Evolutionary conservation across 2,888 invertebrate species (phyloP).

Genomic region (Aproaerema taeniolella): DNA sequence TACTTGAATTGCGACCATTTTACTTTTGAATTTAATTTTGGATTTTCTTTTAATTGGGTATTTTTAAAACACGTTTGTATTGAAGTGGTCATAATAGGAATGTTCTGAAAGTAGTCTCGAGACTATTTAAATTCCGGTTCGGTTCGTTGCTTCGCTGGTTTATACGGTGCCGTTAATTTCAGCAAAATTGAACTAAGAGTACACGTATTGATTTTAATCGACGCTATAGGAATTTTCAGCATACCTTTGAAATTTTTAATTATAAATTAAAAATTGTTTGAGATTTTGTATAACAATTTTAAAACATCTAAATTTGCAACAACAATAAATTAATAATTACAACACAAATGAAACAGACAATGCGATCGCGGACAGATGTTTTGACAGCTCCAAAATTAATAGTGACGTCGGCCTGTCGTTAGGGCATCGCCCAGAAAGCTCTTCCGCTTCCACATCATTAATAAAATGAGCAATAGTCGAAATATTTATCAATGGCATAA

Average conservation of each 20-base stretch:
- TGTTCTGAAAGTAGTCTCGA: slow-evolving; percentile 57
- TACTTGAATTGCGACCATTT: too few relatives aligned
- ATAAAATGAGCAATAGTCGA: slow-evolving; percentile 76
- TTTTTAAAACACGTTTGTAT: too few relatives aligned
- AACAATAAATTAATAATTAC: slow-evolving; percentile 42
- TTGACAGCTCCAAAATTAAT: slow-evolving; percentile 72
- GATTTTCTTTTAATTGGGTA: too few relatives aligned
- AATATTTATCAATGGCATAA: slow-evolving; percentile 78
- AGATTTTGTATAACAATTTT: not conserved
- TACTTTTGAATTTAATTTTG: too few relatives aligned
- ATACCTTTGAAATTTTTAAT: too few relatives aligned
- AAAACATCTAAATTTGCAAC: not conserved
- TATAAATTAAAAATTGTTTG: too few relatives aligned
- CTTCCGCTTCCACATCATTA: slow-evolving; percentile 75
- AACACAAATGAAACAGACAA: slow-evolving; percentile 46
- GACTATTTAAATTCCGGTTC: slow-evolving; percentile 76
- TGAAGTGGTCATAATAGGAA: not conserved
- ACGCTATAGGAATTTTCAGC: too few relatives aligned
- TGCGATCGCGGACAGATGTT: slow-evolving; percentile 64
- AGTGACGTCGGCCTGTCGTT: slow-evolving; percentile 70
- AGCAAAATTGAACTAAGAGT: slow-evolving; percentile 61
- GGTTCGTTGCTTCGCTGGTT: slow-evolving; percentile 77
- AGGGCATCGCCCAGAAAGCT: slow-evolving; percentile 57
- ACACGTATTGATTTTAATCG: slow-evolving; percentile 49
- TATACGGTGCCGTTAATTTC: slow-evolving; percentile 75